Evolutionary conservation across 2,797 vertebrate species (phyloP).

Genomic region (Chelmon rostratus): DNA sequence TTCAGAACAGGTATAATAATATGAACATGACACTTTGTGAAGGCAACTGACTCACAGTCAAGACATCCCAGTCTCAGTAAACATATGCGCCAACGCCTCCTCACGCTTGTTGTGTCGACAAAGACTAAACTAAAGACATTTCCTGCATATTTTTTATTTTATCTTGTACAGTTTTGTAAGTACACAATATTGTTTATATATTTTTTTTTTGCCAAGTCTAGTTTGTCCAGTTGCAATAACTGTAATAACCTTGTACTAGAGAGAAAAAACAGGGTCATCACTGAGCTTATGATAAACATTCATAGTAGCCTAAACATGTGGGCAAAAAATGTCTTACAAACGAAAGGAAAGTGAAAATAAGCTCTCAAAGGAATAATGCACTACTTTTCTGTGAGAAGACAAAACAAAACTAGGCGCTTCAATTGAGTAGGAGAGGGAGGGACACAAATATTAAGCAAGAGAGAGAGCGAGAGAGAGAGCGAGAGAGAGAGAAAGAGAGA

Average conservation of each 20-base stretch:
- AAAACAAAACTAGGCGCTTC: not conserved
- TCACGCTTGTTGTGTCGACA: no score
- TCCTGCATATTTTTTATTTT: no score
- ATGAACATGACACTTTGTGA: no score
- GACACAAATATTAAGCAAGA: conserved; percentile 1
- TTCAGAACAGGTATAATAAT: no score
- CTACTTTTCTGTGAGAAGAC: not conserved
- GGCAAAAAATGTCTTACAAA: not conserved
- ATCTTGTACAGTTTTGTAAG: no score
- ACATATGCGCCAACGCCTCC: no score
- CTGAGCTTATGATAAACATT: not conserved
- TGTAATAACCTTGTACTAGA: not conserved
- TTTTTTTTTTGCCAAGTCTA: no score
- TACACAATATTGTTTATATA: no score
- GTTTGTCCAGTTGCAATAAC: no score
- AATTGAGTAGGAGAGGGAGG: not conserved
- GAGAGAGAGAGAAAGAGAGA: not conserved
- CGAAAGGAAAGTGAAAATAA: not conserved
- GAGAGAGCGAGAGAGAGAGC: conserved; percentile 19
- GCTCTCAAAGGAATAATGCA: not conserved
- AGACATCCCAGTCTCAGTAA: no score
- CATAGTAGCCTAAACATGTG: not conserved
- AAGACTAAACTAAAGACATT: no score
- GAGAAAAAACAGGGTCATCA: not conserved
- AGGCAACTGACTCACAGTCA: no score